Evolutionary conservation across 2,113 vertebrate species (phyloP).

Genomic region (Embiotoca jacksoni): DNA sequence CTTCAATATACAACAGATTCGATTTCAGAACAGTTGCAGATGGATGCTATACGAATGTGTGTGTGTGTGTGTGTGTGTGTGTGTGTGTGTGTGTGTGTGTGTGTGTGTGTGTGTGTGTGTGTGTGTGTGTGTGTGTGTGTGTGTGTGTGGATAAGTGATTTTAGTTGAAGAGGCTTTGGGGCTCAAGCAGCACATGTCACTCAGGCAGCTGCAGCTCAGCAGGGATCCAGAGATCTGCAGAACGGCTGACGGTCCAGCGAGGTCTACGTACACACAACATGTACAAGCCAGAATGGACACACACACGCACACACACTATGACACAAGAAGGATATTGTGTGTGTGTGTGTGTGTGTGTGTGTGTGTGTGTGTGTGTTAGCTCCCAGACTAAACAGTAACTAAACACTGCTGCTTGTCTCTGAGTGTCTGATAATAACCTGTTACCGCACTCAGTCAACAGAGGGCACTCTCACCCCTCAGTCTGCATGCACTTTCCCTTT

Average conservation of each 20-base stretch:
- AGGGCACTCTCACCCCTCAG: conserved; percentile 72
- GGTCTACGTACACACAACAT: background rate
- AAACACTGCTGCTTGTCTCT: conserved; percentile 8
- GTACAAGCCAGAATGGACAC: background rate
- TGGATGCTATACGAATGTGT: conserved; percentile 15
- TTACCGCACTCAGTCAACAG: conserved; percentile 60
- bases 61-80: conserved; percentile 20
- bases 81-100: conserved; percentile 1
- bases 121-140: conserved; percentile 1
- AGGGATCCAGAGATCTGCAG: conserved; percentile 69
- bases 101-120: conserved; percentile 9
- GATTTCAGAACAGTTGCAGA: conserved; percentile 49
- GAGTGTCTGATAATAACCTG: background rate
- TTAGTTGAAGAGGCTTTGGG: conserved; percentile 68
- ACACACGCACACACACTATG: background rate
- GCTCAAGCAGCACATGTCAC: conserved; percentile 77
- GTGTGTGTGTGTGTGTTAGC: background rate
- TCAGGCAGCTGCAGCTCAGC: conserved; percentile 78
- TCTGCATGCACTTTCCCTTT: conserved; percentile 18
- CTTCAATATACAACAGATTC: conserved; percentile 14
- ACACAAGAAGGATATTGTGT: too few species aligned
- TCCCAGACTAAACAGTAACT: conserved; percentile 40
- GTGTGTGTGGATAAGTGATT: conserved; percentile 64
- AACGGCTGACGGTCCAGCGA: conserved; percentile 26
- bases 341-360: conserved; percentile 5